These are phyloP conservation scores for Alexandromys fortis DNA, from an alignment of 2,113 vertebrate species.

Conservation along the genomic window DNA sequence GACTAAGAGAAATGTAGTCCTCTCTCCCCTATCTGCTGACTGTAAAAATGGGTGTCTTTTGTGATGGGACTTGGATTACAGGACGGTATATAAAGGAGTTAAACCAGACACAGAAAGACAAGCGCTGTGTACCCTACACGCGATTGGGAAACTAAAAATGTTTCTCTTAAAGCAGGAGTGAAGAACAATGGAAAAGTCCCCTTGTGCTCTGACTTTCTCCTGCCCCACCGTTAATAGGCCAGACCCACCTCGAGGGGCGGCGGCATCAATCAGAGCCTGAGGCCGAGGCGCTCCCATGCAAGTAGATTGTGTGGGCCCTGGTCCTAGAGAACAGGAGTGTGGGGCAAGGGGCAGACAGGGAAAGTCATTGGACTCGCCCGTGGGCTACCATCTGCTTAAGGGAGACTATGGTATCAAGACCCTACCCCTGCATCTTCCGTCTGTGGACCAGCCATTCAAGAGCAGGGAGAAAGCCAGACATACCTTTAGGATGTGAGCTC, in stretches of 20 bases:
- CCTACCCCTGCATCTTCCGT: not conserved
- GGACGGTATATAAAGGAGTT: not conserved
- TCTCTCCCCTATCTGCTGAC: too few relatives aligned
- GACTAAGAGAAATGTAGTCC: not conserved
- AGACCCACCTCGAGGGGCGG: not conserved
- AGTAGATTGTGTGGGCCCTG: not conserved
- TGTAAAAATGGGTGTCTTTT: not conserved
- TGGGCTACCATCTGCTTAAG: not conserved
- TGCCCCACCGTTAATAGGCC: not conserved
- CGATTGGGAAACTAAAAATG: not conserved
- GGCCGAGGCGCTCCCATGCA: not conserved
- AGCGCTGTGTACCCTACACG: not conserved
- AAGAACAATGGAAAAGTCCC: not conserved
- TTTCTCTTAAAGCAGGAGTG: not conserved
- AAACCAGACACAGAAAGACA: not conserved
- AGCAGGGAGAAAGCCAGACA: not conserved
- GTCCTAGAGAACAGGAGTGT: not conserved
- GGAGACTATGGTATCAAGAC: not conserved
- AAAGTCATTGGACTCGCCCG: not conserved
- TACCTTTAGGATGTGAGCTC: not conserved
- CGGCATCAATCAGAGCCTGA: not conserved
- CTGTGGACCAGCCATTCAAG: not conserved
- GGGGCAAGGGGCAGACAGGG: not conserved
- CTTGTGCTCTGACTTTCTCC: not conserved
- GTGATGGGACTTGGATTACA: not conserved